A percentile compares a stretch with the other conserved stretches of the same genome.
Evolutionary conservation across 2,797 vertebrate genomes (phyloP).

Genomic region (Acanthis flammea): DNA sequence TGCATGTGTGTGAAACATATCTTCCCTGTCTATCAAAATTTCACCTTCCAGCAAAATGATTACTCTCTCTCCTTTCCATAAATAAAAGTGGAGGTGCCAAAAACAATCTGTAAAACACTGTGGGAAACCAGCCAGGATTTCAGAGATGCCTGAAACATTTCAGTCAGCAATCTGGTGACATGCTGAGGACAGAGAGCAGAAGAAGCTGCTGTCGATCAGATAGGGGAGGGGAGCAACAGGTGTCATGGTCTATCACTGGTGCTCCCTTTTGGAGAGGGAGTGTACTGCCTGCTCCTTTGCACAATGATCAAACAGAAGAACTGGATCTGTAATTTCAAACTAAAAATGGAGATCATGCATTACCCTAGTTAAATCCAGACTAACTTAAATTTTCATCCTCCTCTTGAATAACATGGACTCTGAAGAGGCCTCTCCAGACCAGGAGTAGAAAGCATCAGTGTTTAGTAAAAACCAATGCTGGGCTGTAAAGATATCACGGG

Average conservation of each 20-base stretch:
- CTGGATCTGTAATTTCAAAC: not conserved
- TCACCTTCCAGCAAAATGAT: not conserved
- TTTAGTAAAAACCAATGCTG: not conserved
- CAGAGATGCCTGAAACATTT: not conserved
- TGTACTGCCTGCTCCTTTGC: not conserved
- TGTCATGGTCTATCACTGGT: accelerated
- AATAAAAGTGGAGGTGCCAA: not conserved
- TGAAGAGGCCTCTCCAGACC: not conserved
- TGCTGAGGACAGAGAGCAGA: not conserved
- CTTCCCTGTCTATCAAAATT: not conserved
- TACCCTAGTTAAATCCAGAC: not conserved
- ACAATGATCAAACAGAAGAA: not conserved
- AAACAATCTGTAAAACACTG: not conserved
- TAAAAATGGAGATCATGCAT: not conserved
- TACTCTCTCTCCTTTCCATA: not conserved
- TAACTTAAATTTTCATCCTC: not conserved
- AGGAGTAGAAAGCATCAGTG: not conserved
- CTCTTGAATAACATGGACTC: not conserved
- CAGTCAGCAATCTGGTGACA: not conserved
- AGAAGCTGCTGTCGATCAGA: not conserved
- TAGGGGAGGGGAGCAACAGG: accelerated
- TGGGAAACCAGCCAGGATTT: not conserved
- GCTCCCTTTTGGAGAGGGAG: not conserved
- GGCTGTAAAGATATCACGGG: not conserved
- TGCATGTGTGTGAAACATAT: not conserved